These are phyloP conservation scores for Pinctada fucata DNA, from an alignment of 2,888 invertebrate species.

Conservation along the genomic window DNA sequence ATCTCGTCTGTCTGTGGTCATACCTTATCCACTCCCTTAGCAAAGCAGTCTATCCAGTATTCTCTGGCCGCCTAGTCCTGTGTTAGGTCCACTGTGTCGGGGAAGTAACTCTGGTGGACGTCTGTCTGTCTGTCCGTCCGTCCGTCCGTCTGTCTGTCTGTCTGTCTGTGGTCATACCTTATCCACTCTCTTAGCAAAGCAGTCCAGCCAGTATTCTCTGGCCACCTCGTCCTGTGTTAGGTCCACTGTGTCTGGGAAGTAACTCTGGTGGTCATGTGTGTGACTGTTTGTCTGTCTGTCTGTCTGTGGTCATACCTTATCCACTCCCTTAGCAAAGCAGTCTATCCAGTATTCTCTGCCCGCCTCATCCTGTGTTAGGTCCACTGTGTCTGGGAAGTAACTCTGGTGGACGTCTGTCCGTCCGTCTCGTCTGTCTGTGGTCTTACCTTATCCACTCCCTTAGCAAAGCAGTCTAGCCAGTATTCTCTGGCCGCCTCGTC, in stretches of 20 bases:
- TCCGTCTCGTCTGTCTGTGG: no score
- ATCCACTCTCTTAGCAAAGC: constrained; percentile 89
- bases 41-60: constrained; percentile 95
- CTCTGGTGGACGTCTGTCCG: constrained; percentile 81
- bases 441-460: constrained; percentile 84
- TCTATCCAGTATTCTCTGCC: constrained; percentile 93
- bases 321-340: constrained; percentile 90
- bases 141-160: no score
- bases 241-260: constrained; percentile 95
- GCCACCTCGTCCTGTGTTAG: constrained; percentile 90
- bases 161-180: constrained; percentile 78
- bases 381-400: constrained; percentile 94
- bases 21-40: constrained; percentile 86
- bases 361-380: constrained; percentile 89
- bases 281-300: no score
- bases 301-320: constrained; percentile 79
- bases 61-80: constrained; percentile 88
- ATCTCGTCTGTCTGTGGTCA: background rate
- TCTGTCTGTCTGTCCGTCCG: no score
- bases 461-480: constrained; percentile 94
- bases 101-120: constrained; percentile 88
- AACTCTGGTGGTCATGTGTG: constrained; percentile 83
- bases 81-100: constrained; percentile 94
- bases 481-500: constrained; percentile 91
- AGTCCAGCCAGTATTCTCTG: constrained; percentile 91